phyloP scores from a whole-genome alignment of 2,888 invertebrate genomes.

The Dexiosoma caninum region DNA sequence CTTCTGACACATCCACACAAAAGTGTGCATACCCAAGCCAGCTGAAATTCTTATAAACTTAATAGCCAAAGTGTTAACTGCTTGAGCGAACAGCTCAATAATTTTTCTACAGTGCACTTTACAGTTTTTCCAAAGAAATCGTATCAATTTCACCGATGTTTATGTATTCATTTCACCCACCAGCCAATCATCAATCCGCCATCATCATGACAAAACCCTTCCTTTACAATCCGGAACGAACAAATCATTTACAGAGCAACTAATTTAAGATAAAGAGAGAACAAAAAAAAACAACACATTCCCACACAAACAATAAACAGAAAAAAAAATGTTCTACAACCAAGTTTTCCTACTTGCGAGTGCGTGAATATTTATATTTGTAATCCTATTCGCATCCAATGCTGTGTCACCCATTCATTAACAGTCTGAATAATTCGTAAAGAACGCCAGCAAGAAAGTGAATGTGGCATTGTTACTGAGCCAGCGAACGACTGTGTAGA shows the following conservation, averaged over 20 bases:
- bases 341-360: conserved; percentile 22
- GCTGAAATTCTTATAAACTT: no score
- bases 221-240: conserved; percentile 52
- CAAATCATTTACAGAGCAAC: conserved; percentile 46
- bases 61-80: no score
- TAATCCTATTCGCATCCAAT: conserved; percentile 44
- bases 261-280: conserved; percentile 12
- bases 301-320: conserved; percentile 38
- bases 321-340: background rate
- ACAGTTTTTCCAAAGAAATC: conserved; percentile 43
- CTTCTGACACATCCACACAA: no score
- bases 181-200: conserved; percentile 34
- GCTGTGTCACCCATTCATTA: conserved; percentile 76
- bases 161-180: conserved; percentile 17
- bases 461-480: conserved; percentile 23
- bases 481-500: background rate
- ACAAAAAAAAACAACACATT: conserved; percentile 22
- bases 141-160: conserved; percentile 37
- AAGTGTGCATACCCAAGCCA: no score
- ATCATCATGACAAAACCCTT: conserved; percentile 39
- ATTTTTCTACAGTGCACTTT: conserved; percentile 2
- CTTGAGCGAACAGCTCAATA: no score
- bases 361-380: conserved; percentile 61
- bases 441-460: conserved; percentile 20
- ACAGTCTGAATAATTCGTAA: conserved; percentile 67